Percentiles rank a stretch among this genome's conserved stretches.
Conservation (phyloP, 2,888 invertebrate genomes). For the Nomada goodeniana region DNA sequence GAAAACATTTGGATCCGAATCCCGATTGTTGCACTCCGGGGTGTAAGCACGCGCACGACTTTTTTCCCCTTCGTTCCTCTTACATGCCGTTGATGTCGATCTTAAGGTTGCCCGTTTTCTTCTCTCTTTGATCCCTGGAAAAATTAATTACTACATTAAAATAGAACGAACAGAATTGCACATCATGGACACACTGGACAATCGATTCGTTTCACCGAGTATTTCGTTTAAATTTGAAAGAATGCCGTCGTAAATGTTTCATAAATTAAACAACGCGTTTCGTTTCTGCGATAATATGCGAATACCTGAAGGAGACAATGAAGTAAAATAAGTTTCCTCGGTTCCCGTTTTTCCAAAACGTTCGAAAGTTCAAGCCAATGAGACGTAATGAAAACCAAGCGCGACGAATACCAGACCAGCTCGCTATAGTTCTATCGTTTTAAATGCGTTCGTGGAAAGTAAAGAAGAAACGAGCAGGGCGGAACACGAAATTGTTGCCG, state of each 20-base stretch:
- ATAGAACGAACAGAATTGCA: not conserved
- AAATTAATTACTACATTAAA: conserved; percentile 60
- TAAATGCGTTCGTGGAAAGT: conserved; percentile 7
- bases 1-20: conserved; percentile 37
- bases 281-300: not conserved
- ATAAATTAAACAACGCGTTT: not conserved
- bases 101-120: conserved; percentile 94
- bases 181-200: not conserved
- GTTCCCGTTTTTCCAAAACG: not conserved
- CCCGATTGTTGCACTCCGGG: conserved; percentile 12
- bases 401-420: not conserved
- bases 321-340: not conserved
- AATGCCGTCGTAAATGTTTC: not conserved
- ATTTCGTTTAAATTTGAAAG: too few relatives aligned
- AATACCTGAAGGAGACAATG: not conserved
- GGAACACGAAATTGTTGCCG: conserved; percentile 23
- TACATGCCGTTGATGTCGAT: conserved; percentile 90
- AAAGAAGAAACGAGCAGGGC: not conserved
- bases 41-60: conserved; percentile 47
- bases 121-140: conserved; percentile 93
- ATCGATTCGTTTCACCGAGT: not conserved
- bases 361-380: not conserved
- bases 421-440: not conserved
- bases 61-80: conserved; percentile 54
- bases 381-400: conserved; percentile 5